Conservation (phyloP, 2,888 invertebrate species). For the Clistopyga incitator region DNA sequence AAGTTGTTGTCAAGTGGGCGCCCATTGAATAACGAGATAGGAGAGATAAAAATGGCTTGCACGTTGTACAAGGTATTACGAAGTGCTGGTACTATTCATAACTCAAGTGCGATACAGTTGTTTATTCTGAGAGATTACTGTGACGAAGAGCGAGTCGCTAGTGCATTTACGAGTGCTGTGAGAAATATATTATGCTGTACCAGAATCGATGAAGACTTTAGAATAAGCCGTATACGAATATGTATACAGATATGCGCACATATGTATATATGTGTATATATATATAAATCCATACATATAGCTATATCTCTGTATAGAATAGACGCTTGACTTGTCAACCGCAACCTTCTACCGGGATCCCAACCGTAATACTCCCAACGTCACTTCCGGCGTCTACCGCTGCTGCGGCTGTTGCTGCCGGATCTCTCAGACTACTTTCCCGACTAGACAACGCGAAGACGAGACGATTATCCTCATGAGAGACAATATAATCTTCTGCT, state of each 20-base stretch:
- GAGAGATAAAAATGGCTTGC: background rate
- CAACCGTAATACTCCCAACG: constrained; percentile 79
- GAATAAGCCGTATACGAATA: background rate
- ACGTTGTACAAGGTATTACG: background rate
- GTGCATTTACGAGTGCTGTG: background rate
- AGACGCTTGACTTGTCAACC: constrained; percentile 82
- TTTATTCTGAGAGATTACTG: constrained; percentile 48
- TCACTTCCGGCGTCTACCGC: constrained; percentile 78
- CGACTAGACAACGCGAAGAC: constrained; percentile 29
- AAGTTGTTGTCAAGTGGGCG: background rate
- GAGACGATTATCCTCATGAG: constrained; percentile 11
- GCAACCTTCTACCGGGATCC: constrained; percentile 77
- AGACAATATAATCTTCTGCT: constrained; percentile 17
- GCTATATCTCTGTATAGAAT: constrained; percentile 61
- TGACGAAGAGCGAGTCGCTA: constrained; percentile 30
- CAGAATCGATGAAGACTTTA: constrained; percentile 1
- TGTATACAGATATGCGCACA: background rate
- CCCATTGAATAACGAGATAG: background rate
- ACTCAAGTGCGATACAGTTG: constrained; percentile 46
- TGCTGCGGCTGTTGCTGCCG: constrained; percentile 23
- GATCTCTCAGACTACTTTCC: constrained; percentile 30
- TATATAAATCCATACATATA: too few species aligned
- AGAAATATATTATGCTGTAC: constrained; percentile 12
- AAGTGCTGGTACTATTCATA: constrained; percentile 32
- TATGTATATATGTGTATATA: constrained; percentile 24